Percentiles rank a stretch among this genome's conserved stretches.
phyloP scores from a whole-genome alignment of 1,140 invertebrate species.

The Drosophila nigromelanica region DNA sequence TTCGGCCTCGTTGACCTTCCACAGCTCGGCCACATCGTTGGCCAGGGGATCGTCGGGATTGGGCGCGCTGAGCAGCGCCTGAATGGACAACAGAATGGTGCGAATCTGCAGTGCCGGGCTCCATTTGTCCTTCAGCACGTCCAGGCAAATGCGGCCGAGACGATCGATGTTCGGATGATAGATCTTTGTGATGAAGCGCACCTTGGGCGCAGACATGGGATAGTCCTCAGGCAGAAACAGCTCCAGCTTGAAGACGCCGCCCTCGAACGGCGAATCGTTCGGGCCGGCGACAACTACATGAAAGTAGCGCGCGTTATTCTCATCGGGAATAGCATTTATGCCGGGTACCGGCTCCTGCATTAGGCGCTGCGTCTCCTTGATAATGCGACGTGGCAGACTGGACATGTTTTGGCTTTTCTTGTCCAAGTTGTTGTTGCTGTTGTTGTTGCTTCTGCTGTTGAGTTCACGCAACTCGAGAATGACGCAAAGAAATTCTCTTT shows the following conservation, averaged over 20 bases:
- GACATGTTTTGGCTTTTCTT: slow-evolving; percentile 85
- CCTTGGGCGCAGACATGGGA: slow-evolving; percentile 91
- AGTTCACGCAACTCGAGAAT: slow-evolving; percentile 19
- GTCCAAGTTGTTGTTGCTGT: slow-evolving; percentile 17
- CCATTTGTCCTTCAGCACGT: slow-evolving; percentile 94
- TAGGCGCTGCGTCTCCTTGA: slow-evolving; percentile 98
- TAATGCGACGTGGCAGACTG: slow-evolving; percentile 92
- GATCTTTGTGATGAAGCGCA: slow-evolving; percentile 92
- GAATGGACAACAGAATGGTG: slow-evolving; percentile 97
- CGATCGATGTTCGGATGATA: slow-evolving; percentile 92
- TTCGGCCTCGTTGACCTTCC: slow-evolving; percentile 92
- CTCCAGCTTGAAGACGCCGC: slow-evolving; percentile 90
- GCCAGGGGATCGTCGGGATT: slow-evolving; percentile 98
- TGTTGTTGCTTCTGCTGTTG: slow-evolving; percentile 23
- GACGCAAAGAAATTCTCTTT: slow-evolving; percentile 5
- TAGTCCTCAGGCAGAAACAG: slow-evolving; percentile 90
- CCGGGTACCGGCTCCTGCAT: slow-evolving; percentile 98
- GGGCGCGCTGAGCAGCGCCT: slow-evolving; percentile 96
- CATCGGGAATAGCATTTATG: slow-evolving; percentile 96
- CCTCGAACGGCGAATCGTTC: slow-evolving; percentile 91
- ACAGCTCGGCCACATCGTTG: slow-evolving; percentile 97
- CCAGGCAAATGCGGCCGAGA: slow-evolving; percentile 90
- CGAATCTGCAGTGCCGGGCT: slow-evolving; percentile 98
- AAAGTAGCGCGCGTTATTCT: slow-evolving; percentile 97
- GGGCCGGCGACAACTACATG: slow-evolving; percentile 95